phyloP scores from a whole-genome alignment of 2,888 invertebrate genomes.

The Bimastos eiseni region DNA sequence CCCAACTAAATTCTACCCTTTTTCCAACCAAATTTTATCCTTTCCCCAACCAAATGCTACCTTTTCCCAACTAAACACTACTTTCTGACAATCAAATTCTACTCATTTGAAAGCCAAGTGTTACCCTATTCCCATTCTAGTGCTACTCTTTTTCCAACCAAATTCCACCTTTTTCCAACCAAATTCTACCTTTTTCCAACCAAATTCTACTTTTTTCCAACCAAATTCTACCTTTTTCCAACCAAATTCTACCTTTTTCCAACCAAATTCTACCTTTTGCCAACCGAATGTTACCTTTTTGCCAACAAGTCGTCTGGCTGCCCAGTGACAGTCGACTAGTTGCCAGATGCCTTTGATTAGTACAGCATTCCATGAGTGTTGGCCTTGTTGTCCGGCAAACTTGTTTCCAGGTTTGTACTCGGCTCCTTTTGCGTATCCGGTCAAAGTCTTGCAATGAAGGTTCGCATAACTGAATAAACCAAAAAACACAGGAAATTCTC shows the following conservation, averaged over 20 bases:
- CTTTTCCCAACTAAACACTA: not conserved
- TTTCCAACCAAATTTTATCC: not conserved
- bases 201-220: no score
- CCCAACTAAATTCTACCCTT: not conserved
- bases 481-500: not conserved
- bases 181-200: no score
- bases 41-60: not conserved
- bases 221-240: no score
- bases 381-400: constrained; percentile 58
- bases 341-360: constrained; percentile 62
- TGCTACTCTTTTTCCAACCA: no score
- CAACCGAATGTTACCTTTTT: constrained; percentile 49
- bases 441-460: constrained; percentile 61
- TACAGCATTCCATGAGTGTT: constrained; percentile 63
- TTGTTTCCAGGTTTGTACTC: constrained; percentile 62
- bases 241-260: no score
- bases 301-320: constrained; percentile 61
- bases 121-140: no score
- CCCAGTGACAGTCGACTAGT: constrained; percentile 62
- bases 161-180: no score
- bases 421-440: constrained; percentile 62
- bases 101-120: no score
- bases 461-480: constrained; percentile 58
- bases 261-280: no score
- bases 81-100: no score